Evolutionary conservation across 2,797 vertebrate genomes (phyloP).

Genomic region (Serranus cabrilla): DNA sequence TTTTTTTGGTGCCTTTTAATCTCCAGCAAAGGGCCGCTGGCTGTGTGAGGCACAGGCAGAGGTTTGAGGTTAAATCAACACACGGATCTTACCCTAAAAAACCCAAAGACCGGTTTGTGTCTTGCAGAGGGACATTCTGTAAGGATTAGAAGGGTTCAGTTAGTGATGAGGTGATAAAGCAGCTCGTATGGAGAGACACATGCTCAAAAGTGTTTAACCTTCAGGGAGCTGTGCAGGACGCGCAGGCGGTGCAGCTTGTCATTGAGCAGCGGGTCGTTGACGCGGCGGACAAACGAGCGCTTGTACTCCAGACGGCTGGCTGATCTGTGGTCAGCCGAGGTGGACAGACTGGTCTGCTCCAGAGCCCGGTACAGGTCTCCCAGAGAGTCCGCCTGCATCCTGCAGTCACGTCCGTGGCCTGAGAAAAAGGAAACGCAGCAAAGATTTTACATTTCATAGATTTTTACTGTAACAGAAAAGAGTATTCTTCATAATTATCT

Average conservation of each 20-base stretch:
- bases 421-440: slow-evolving; percentile 15
- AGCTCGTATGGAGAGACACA: background rate
- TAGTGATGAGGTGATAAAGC: slow-evolving; percentile 10
- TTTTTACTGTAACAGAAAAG: background rate
- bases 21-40: slow-evolving; percentile 41
- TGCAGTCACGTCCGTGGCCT: slow-evolving; percentile 84
- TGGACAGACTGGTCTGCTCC: slow-evolving; percentile 94
- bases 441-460: background rate
- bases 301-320: slow-evolving; percentile 95
- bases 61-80: slow-evolving; percentile 26
- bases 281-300: slow-evolving; percentile 94
- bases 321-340: slow-evolving; percentile 91
- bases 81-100: slow-evolving; percentile 86
- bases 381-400: slow-evolving; percentile 93
- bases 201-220: slow-evolving; percentile 81
- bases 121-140: slow-evolving; percentile 93
- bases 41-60: slow-evolving; percentile 68
- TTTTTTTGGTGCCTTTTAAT: slow-evolving; percentile 58
- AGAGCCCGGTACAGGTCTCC: slow-evolving; percentile 96
- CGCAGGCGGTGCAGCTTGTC: slow-evolving; percentile 97
- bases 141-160: slow-evolving; percentile 62
- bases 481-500: background rate
- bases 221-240: slow-evolving; percentile 96
- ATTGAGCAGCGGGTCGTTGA: slow-evolving; percentile 95
- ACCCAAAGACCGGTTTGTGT: slow-evolving; percentile 91